Evolutionary conservation across 2,888 invertebrate species (phyloP), one percentile per base, ranked within the genome.

Genomic region (Eupelmus urozonus): DNA sequence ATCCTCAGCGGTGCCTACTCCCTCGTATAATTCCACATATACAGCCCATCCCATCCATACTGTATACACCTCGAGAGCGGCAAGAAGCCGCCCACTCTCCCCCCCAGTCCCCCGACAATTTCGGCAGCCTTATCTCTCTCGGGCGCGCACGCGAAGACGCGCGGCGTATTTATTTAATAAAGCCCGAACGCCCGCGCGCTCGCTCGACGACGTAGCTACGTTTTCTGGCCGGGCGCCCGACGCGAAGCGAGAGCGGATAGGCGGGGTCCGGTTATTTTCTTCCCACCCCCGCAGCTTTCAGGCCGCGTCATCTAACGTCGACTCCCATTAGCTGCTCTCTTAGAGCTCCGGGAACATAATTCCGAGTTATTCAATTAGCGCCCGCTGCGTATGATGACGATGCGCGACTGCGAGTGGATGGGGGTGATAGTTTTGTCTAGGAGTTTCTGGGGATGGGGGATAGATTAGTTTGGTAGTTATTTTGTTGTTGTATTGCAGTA

Each of bases 131-230:
- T 3, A 34, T 5, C 3, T 34, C 9, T 34, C 34, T 5, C 34
- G 34, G 25, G 16, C 3, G 25, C 2, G 1, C 27, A 18, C n/a
- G n/a, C 34, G 29, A 18, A 16, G 18, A 7, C 59, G 7, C 18
- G 59, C 34, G 53, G 16, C 75, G 65, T 69, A 76, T 76, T 76
- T 76, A 76, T 69, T 76, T 62, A 72, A 72, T 79, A 55, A 67
- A 72, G 59, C 60, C 23, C 16, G 45, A 9, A 9, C 34, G 34
- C 5, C 18, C n/a, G n/a, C n/a, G n/a, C n/a, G n/a, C n/a, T n/a
- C n/a, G n/a, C n/a, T n/a, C n/a, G n/a, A 49, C 25, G 20, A 23
- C 42, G 42, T 65, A 23, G 40, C 59, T 65, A 20, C 49, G 34
- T 57, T 76, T 69, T 69, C 69, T 76, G 75, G 75, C 75, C 29